A percentile compares a stretch with the other conserved stretches of the same genome.
Evolutionary conservation across 1,140 invertebrate genomes (phyloP).

Genomic region (Apocrypta bakeri): DNA sequence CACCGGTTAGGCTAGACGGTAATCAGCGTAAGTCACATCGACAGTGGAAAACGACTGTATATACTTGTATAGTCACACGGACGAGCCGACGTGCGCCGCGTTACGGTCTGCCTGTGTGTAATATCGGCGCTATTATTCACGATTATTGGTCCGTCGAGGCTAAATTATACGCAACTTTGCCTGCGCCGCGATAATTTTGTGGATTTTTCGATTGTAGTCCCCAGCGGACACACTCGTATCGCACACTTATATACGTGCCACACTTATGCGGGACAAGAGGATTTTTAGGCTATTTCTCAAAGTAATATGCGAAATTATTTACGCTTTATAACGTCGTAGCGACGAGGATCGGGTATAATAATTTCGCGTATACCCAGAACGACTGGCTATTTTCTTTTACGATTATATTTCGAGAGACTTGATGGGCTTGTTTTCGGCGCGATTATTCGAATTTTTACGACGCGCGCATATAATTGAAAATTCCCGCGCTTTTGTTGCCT

Average conservation of each 20-base stretch:
- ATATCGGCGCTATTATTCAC: slow-evolving; percentile 38
- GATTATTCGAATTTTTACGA: slow-evolving; percentile 21
- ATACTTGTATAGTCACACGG: not conserved
- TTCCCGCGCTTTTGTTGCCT: too few relatives aligned
- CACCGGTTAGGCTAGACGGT: not conserved
- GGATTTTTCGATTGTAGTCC: slow-evolving; percentile 17
- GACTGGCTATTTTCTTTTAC: slow-evolving; percentile 37
- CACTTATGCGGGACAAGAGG: too few relatives aligned
- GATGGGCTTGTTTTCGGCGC: slow-evolving; percentile 27
- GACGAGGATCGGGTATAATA: not conserved
- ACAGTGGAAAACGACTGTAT: slow-evolving; percentile 1
- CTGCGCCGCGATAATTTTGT: slow-evolving; percentile 30
- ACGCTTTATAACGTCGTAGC: not conserved
- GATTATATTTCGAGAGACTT: slow-evolving; percentile 17
- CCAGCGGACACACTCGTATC: not conserved
- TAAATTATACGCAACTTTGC: slow-evolving; percentile 10
- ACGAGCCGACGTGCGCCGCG: not conserved
- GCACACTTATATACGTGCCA: not conserved
- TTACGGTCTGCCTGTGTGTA: not conserved
- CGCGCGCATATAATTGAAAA: too few relatives aligned
- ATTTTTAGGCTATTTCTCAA: slow-evolving; percentile 19
- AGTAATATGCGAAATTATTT: slow-evolving; percentile 31
- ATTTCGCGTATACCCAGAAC: not conserved
- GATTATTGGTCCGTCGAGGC: slow-evolving; percentile 18
- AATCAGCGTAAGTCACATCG: slow-evolving; percentile 38